phyloP scores from a whole-genome alignment of 1,140 invertebrate species.

The Drosophila serrata region DNA sequence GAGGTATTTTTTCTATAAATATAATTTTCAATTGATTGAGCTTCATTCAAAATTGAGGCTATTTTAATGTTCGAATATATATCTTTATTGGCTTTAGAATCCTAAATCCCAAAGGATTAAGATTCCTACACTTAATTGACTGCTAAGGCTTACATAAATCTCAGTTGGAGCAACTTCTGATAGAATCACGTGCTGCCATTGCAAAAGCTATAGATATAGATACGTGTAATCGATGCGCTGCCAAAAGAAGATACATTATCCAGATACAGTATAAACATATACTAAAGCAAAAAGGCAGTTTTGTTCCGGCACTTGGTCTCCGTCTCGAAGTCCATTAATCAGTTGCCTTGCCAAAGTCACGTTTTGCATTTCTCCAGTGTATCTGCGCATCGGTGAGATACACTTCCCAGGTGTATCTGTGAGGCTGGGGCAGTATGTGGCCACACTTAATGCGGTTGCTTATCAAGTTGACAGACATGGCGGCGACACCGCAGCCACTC shows the following conservation, averaged over 20 bases:
- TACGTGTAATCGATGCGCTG: conserved; percentile 33
- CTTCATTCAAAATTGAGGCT: not conserved
- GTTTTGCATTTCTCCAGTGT: conserved; percentile 62
- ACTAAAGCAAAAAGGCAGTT: conserved; percentile 34
- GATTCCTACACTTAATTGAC: not conserved
- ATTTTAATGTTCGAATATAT: not conserved
- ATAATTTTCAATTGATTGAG: not conserved
- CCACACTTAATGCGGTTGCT: conserved; percentile 64
- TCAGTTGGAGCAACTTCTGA: not conserved
- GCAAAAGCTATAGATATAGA: not conserved
- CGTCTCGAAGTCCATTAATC: conserved; percentile 58
- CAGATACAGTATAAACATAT: conserved; percentile 35
- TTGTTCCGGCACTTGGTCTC: conserved; percentile 57
- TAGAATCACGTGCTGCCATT: conserved; percentile 26
- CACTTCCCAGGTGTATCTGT: conserved; percentile 25
- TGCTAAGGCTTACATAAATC: not conserved
- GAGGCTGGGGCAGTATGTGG: conserved; percentile 15
- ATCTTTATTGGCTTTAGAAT: not conserved
- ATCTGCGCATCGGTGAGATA: conserved; percentile 17
- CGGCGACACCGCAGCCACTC: conserved; percentile 33
- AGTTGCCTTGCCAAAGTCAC: conserved; percentile 65
- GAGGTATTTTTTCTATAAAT: not conserved
- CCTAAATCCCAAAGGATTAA: not conserved
- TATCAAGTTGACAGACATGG: conserved; percentile 73
- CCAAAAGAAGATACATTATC: conserved; percentile 44